Conservation (phyloP, 2,888 invertebrate genomes). For the Dasysyrphus tricinctus region DNA sequence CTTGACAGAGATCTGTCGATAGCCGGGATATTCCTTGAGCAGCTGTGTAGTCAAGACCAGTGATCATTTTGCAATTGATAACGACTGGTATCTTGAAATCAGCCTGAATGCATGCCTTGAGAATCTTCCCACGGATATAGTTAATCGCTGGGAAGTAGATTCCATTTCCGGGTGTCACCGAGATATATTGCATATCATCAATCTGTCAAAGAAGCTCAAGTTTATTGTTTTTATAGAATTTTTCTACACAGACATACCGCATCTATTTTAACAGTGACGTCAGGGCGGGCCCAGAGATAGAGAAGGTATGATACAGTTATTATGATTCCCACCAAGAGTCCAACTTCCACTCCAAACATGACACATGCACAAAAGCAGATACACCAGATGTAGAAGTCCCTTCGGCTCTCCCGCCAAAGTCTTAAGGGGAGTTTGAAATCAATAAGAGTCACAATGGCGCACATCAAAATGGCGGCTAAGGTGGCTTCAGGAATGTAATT, state of each 20-base stretch:
- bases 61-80: conserved; percentile 88
- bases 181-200: conserved; percentile 85
- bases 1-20: conserved; percentile 80
- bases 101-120: conserved; percentile 84
- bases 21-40: conserved; percentile 84
- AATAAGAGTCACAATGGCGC: conserved; percentile 88
- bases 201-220: conserved; percentile 79
- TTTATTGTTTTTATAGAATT: not conserved
- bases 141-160: conserved; percentile 90
- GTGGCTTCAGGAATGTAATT: conserved; percentile 93
- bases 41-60: conserved; percentile 89
- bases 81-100: conserved; percentile 85
- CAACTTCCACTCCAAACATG: conserved; percentile 90
- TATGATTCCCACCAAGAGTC: conserved; percentile 89
- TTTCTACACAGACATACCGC: conserved; percentile 76
- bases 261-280: conserved; percentile 80
- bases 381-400: conserved; percentile 87
- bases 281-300: conserved; percentile 88
- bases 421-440: conserved; percentile 84
- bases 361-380: conserved; percentile 89
- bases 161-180: conserved; percentile 87
- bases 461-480: conserved; percentile 94
- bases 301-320: conserved; percentile 87
- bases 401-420: conserved; percentile 86
- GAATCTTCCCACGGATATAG: conserved; percentile 86